Evolutionary conservation across 1,140 invertebrate species (phyloP).

Genomic region (Neoseiulus cucumeris): DNA sequence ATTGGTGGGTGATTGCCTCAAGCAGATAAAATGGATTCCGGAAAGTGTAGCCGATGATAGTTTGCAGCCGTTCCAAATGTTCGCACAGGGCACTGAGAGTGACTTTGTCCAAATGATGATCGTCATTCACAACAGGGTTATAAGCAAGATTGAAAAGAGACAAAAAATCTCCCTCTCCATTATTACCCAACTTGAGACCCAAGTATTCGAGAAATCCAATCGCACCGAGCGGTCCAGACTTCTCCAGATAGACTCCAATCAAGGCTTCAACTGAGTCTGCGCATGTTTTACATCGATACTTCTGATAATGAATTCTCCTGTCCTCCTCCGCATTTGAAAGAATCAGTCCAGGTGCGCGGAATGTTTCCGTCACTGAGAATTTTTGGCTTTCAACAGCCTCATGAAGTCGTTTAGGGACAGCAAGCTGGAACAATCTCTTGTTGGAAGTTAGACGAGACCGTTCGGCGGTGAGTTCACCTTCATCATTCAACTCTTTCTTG

Average conservation of each 20-base stretch:
- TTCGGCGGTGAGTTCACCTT: conserved; percentile 52
- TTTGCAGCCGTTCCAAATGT: conserved; percentile 1
- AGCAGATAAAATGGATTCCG: conserved; percentile 61
- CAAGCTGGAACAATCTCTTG: conserved; percentile 49
- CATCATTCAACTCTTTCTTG: conserved; percentile 42
- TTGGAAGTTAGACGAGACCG: conserved; percentile 60
- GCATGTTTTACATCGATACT: conserved; percentile 40
- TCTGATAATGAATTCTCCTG: conserved; percentile 20
- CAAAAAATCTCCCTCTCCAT: not conserved
- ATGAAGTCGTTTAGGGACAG: conserved; percentile 20
- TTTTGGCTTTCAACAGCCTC: conserved; percentile 22
- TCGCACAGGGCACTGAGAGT: conserved; percentile 15
- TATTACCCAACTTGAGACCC: conserved; percentile 20
- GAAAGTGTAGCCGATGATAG: conserved; percentile 54
- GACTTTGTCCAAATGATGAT: conserved; percentile 15
- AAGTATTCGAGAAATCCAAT: conserved; percentile 51
- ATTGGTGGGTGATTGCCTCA: conserved; percentile 90
- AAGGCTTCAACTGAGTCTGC: conserved; percentile 66
- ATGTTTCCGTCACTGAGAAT: conserved; percentile 8
- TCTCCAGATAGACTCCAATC: conserved; percentile 47
- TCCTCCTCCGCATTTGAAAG: too few relatives aligned
- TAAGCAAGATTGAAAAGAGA: not conserved
- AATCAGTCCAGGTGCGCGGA: conserved; percentile 14
- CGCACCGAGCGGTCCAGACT: conserved; percentile 34
- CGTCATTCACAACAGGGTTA: conserved; percentile 6